phyloP scores from a whole-genome alignment of 2,797 vertebrate genomes.

The Agapornis canus region DNA sequence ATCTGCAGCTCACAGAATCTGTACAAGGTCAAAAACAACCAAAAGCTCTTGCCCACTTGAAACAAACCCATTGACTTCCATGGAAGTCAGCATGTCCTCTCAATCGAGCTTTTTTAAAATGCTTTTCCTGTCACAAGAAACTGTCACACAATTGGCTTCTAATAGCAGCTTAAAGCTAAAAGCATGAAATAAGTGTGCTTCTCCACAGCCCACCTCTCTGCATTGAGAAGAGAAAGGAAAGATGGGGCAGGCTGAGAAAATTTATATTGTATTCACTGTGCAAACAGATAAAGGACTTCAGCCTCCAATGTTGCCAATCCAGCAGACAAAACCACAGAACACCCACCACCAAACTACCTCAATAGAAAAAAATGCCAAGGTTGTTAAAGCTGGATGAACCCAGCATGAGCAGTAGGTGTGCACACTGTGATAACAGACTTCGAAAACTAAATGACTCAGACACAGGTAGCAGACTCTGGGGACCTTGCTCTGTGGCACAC shows the following conservation, averaged over 20 bases:
- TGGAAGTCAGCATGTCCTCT: background rate
- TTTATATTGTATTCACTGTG: background rate
- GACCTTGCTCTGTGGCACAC: background rate
- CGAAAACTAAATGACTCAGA: background rate
- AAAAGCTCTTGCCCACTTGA: background rate
- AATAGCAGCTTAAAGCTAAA: background rate
- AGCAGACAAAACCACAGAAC: background rate
- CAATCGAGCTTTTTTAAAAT: background rate
- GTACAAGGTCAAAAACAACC: background rate
- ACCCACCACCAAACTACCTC: background rate
- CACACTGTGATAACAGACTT: background rate
- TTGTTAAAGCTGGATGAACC: background rate
- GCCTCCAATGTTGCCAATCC: background rate
- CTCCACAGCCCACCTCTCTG: background rate
- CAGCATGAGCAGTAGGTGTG: background rate
- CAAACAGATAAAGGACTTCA: background rate
- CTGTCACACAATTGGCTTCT: background rate
- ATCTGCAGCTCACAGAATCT: background rate
- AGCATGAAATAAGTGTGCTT: background rate
- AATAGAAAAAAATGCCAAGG: background rate
- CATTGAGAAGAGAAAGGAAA: background rate
- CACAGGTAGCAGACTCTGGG: background rate
- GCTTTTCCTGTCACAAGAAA: background rate
- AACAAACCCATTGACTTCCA: background rate
- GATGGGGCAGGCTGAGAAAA: background rate